Evolutionary conservation across 2,888 invertebrate genomes (phyloP).

Genomic region (Trimorus sp.): DNA sequence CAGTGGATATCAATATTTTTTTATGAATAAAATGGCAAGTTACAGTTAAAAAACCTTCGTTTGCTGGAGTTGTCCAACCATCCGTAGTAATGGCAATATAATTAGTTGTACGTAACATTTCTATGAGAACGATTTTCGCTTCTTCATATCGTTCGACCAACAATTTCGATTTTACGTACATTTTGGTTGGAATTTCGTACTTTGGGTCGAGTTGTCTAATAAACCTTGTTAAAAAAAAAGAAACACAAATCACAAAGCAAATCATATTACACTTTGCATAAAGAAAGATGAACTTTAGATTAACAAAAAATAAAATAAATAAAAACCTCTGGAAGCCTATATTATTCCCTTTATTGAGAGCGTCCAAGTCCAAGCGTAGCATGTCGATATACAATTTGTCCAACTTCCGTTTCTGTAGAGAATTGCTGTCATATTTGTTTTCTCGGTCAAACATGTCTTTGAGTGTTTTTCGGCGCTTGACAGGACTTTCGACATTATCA

Average conservation of each 20-base stretch:
- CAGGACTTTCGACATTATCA: not conserved
- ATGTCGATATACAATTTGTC: constrained; percentile 20
- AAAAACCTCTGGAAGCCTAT: constrained; percentile 2
- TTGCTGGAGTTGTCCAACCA: constrained; percentile 19
- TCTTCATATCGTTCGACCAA: constrained; percentile 2
- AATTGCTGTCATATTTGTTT: constrained; percentile 18
- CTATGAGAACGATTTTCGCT: not conserved
- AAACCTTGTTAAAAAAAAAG: constrained; percentile 7
- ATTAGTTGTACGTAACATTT: not conserved
- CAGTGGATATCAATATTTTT: constrained; percentile 5
- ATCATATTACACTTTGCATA: not conserved
- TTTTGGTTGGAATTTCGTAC: constrained; percentile 29
- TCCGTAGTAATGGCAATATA: constrained; percentile 19
- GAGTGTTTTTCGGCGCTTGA: constrained; percentile 20
- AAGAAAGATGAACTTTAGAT: not conserved
- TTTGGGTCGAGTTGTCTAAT: constrained; percentile 20
- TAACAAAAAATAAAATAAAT: not conserved
- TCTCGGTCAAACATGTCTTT: constrained; percentile 23
- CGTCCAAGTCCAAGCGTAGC: constrained; percentile 8
- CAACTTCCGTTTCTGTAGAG: constrained; percentile 1
- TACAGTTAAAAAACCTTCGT: constrained; percentile 26
- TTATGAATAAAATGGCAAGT: constrained; percentile 23
- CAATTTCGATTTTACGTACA: not conserved
- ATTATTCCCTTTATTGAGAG: constrained; percentile 2
- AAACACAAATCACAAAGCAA: not conserved